Base-by-base conservation (phyloP, 2,888 invertebrate genomes). In the Drosophila dives region DNA sequence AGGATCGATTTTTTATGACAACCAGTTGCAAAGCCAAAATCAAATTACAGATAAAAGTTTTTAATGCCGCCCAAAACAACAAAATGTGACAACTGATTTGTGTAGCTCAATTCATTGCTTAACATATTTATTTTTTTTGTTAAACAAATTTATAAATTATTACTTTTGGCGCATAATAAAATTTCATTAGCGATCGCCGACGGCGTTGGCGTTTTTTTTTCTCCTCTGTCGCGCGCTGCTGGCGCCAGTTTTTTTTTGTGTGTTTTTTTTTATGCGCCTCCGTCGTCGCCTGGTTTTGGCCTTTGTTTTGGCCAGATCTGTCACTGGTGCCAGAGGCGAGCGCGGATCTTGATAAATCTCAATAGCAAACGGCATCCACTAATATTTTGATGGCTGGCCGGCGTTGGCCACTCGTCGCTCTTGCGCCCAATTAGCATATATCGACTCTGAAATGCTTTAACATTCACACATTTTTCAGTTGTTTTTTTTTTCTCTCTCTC, bases 61-160 rank as follows among this genome's bases (percentile, higher is more conserved):
- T 58, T 54, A 64, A 42, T 36, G 38, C 12, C 26, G 26, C 55
- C 23, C 3, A 42, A 42, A 40, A 36, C 0, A 40, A 1, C 1
- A 49, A 63, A 70, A 60, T 79, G 75, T 80, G 77, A 72, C 85
- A 82, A 75, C 75, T 84, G 83, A 75, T 76, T 77, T 68, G 67
- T 72, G 71, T 79, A 63, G 69, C 75, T 72, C 66, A 89, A 86
- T 84, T 86, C 64, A 84, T 85, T 86, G 83, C 83, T 71, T 71
- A 86, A 83, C 87, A 75, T 75, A 84, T 86, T 68, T 84, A 78
- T 77, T 53, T 23, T 87, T 83, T 89, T 83, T 86, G 83, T 86
- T 86, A 75, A 86, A 75, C 80, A 84, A 82, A 89, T 83, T 83
- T 86, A 77, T 85, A 89, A 86, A 89, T 88, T 84, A 86, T 86